Percentiles rank a stretch among this genome's conserved stretches.
Conservation (phyloP, 2,797 vertebrate genomes). For the Sebastes oblongus region DNA sequence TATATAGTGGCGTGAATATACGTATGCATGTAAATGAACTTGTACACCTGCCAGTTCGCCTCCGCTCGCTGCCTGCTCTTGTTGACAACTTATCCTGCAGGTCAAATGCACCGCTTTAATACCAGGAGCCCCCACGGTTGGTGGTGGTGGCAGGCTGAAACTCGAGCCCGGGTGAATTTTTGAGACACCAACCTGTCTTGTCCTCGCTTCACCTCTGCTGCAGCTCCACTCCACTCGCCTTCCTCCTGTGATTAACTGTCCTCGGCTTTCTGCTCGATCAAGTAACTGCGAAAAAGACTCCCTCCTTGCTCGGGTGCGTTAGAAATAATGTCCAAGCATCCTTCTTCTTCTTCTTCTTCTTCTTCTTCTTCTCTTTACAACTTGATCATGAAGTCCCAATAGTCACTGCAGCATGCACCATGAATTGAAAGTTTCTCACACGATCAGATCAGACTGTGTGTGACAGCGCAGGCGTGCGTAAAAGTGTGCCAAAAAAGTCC, state of each 20-base stretch:
- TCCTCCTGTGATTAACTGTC: constrained; percentile 54
- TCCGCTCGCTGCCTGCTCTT: constrained; percentile 71
- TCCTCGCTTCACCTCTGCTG: constrained; percentile 77
- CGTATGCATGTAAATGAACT: constrained; percentile 77
- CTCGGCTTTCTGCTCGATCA: constrained; percentile 36
- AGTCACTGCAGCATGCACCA: constrained; percentile 54
- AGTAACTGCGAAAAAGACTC: constrained; percentile 1
- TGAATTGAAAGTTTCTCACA: constrained; percentile 54
- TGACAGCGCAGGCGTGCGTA: constrained; percentile 36
- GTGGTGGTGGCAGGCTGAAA: constrained; percentile 65
- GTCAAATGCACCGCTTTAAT: constrained; percentile 78
- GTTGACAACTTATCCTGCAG: constrained; percentile 82
- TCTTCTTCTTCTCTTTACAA: constrained; percentile 24
- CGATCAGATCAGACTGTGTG: background rate
- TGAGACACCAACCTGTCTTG: constrained; percentile 77
- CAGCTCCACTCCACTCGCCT: constrained; percentile 33
- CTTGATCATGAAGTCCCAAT: constrained; percentile 14
- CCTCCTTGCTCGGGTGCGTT: constrained; percentile 8
- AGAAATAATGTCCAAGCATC: constrained; percentile 59
- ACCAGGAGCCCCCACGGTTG: constrained; percentile 63
- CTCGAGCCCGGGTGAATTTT: constrained; percentile 74
- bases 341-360: constrained; percentile 44
- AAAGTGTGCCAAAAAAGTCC: constrained; percentile 42
- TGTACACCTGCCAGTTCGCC: constrained; percentile 81
- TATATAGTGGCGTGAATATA: constrained; percentile 78